These are phyloP conservation scores for Suncus etruscus DNA, from an alignment of 2,113 vertebrate species.

Conservation along the genomic window DNA sequence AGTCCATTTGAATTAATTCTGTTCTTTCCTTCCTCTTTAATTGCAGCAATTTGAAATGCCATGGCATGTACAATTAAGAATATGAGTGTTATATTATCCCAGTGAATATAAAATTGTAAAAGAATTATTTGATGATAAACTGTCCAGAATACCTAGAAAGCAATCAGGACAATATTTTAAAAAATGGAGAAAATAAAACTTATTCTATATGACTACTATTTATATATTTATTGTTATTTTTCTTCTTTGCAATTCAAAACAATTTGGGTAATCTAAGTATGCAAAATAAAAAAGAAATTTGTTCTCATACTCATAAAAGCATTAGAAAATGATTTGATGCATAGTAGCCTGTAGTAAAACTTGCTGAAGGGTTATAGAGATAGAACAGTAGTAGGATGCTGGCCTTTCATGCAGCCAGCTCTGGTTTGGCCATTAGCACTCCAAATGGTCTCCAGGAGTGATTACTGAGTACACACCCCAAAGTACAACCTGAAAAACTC, in stretches of 20 bases:
- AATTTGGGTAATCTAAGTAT: neutral
- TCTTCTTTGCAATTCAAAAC: neutral
- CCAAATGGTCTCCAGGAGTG: too few relatives aligned
- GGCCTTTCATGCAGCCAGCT: too few relatives aligned
- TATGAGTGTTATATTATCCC: neutral
- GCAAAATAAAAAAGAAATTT: neutral
- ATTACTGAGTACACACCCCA: too few relatives aligned
- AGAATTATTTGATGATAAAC: neutral
- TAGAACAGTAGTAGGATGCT: too few relatives aligned
- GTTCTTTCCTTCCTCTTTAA: neutral
- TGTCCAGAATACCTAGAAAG: neutral
- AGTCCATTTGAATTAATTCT: neutral
- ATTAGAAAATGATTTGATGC: too few relatives aligned
- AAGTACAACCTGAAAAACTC: too few relatives aligned
- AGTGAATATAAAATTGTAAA: neutral
- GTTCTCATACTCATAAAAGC: too few relatives aligned
- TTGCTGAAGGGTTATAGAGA: too few relatives aligned
- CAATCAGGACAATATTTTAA: neutral
- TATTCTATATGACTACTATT: neutral
- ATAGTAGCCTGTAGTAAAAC: too few relatives aligned
- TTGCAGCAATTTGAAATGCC: neutral
- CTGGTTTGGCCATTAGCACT: too few relatives aligned
- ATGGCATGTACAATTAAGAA: neutral
- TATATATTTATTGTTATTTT: neutral
- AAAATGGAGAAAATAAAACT: neutral